Base-by-base conservation (phyloP, 2,797 vertebrate genomes). In the Yasuhikotakia modesta region DNA sequence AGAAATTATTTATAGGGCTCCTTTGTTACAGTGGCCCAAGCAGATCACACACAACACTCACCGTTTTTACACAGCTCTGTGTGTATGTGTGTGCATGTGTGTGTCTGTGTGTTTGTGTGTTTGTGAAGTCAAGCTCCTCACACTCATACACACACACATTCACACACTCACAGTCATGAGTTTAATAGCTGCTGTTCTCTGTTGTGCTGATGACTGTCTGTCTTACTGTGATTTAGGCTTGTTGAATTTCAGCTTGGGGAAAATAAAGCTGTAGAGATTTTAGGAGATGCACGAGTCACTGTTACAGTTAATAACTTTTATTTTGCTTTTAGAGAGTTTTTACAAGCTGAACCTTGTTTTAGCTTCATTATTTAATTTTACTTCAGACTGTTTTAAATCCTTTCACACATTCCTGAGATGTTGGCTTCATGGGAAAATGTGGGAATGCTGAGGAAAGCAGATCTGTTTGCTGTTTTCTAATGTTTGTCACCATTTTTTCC, bases 1-100 rank as follows among this genome's bases (percentile, higher is more conserved):
- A 52, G 2, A n/a, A 11, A 2, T 11, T 57, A 22, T 57, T 24
- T 57, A 6, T 24, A 11, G 11, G 21, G 2, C 19, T 7, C 2
- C 21, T 11, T 14, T 27, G 21, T 13, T 1, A 21, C 16, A 32
- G 24, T 60, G 58, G 30, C 14, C 58, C 27, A 60, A 2, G 4
- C 72, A 45, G 73, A 75, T 19, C 14, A 50, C 14, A 13, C 39
- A 39, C 55, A 35, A 43, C 65, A 77, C 55, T 52, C 66, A n/a
- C 21, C n/a, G 30, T 73, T n/a, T 68, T 10, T 2, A 35, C 2
- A 50, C 16, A 19, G 60, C 30, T 21, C 12, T 5, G 21, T 19
- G 35, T 27, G 50, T 22, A 21, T 55, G 55, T 22, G 53, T 50
- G 48, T 48, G 3, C 17, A 19, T 22, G 1, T 35, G 32, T 35